Evolutionary conservation across 1,140 invertebrate species (phyloP).

Genomic region (Glomeris maerens): DNA sequence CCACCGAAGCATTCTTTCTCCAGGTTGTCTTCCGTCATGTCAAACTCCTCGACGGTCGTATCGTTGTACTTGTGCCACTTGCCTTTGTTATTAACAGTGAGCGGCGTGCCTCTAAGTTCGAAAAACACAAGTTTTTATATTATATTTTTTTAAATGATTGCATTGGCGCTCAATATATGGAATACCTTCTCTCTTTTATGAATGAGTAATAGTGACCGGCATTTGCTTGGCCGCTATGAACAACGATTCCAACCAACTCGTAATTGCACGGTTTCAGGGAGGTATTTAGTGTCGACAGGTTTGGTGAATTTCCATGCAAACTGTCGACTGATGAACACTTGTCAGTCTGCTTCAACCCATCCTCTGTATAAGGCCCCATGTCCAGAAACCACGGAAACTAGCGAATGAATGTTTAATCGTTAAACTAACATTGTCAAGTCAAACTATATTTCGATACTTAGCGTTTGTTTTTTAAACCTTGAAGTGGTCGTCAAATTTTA

Average conservation of each 20-base stretch:
- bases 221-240: conserved; percentile 46
- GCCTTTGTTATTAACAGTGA: conserved; percentile 31
- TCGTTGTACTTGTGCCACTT: conserved; percentile 48
- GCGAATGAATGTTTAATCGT: not conserved
- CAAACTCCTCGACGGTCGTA: conserved; percentile 36
- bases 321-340: too few species aligned
- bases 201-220: conserved; percentile 49
- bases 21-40: conserved; percentile 33
- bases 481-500: conserved; percentile 50
- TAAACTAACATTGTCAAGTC: not conserved
- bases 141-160: too few species aligned
- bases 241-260: conserved; percentile 42
- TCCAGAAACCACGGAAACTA: conserved; percentile 43
- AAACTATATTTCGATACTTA: conserved; percentile 7
- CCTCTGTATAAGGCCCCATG: conserved; percentile 45
- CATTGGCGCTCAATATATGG: conserved; percentile 5
- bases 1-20: conserved; percentile 43
- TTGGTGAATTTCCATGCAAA: conserved; percentile 1
- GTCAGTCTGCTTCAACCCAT: conserved; percentile 36
- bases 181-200: conserved; percentile 36
- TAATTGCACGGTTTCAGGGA: conserved; percentile 25
- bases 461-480: conserved; percentile 22
- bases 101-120: conserved; percentile 23
- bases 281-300: conserved; percentile 20
- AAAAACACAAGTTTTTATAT: too few species aligned